Conservation (phyloP, 2,797 vertebrate genomes). For the Syngnathus rostellatus region DNA sequence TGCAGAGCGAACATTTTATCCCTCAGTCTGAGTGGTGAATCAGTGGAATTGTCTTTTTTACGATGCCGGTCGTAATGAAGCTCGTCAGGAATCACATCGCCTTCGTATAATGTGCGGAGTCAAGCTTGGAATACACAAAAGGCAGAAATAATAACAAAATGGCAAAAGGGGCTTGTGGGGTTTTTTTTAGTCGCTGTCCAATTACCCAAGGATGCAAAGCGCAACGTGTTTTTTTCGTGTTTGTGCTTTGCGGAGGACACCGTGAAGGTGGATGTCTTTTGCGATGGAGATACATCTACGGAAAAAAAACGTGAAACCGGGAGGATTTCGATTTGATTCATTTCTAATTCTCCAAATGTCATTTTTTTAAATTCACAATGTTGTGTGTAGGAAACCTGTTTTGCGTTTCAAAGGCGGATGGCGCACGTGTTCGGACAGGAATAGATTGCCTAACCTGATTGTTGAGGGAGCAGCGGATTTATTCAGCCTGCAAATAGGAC, state of each 20-base stretch:
- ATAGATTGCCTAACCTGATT: constrained; percentile 40
- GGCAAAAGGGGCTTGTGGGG: background rate
- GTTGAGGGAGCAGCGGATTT: constrained; percentile 38
- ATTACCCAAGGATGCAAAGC: background rate
- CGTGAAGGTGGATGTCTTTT: constrained; percentile 21
- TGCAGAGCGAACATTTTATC: background rate
- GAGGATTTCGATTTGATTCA: no score
- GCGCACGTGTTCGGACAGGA: constrained; percentile 46
- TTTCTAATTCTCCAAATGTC: no score
- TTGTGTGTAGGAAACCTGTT: background rate
- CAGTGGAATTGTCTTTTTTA: constrained; percentile 3
- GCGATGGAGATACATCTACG: constrained; percentile 12
- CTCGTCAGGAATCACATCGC: background rate
- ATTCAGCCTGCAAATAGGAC: constrained; percentile 33
- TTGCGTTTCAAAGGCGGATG: constrained; percentile 44
- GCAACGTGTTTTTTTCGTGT: background rate
- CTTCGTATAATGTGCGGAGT: background rate
- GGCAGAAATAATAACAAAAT: constrained; percentile 3
- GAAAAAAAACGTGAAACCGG: no score
- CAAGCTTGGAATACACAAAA: background rate
- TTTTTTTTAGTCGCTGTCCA: background rate
- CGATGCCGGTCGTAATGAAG: background rate
- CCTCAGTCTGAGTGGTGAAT: background rate
- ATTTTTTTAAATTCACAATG: no score
- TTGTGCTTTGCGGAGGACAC: constrained; percentile 9